Base-by-base conservation (phyloP, 2,888 invertebrate species). In the Beris chalybata region DNA sequence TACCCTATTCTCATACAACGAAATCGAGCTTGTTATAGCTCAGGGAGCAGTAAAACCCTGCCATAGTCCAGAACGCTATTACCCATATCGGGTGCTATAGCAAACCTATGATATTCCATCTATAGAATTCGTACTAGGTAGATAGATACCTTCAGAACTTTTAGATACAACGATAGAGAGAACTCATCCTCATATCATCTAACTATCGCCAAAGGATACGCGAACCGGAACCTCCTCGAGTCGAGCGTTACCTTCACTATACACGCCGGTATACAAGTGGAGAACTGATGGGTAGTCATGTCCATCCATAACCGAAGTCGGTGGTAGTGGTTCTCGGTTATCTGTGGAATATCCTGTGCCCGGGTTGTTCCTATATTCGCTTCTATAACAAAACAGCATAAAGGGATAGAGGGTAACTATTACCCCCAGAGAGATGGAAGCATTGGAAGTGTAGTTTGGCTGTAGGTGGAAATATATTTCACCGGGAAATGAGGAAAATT, bases 401-500 rank as follows among this genome's bases (percentile, higher is more conserved):
- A 61, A 50, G 52, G 61, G 38, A 38, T 9, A 9, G 38, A 9
- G 38, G 38, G 38, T 38, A 38, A 38, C 38, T 38, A 38, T 38
- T 38, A 38, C 38, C 38, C 38, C 9, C 38, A 9, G 9, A 7
- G 38, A 38, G 61, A 52, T 38, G 9, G 52, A 52, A 38, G 38
- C 50, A 61, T 52, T 61, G 61, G 61, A 15, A 61, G 61, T 61
- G 38, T 38, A 38, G 38, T 9, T 9, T 38, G 12, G 61, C 52
- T 61, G 43, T 61, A 61, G 61, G 61, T 61, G 61, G 56, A 56
- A 65, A 65, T 65, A 65, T 65, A 56, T 56, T 65, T 65, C 61
- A 67, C 63, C 65, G 66, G 67, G 65, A 70, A 70, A 70, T 70
- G 67, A 71, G 67, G 70, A 72, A 72, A 72, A 72, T 72, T 72